phyloP scores from a whole-genome alignment of 2,113 vertebrate species.

The Charadrius vociferus region DNA sequence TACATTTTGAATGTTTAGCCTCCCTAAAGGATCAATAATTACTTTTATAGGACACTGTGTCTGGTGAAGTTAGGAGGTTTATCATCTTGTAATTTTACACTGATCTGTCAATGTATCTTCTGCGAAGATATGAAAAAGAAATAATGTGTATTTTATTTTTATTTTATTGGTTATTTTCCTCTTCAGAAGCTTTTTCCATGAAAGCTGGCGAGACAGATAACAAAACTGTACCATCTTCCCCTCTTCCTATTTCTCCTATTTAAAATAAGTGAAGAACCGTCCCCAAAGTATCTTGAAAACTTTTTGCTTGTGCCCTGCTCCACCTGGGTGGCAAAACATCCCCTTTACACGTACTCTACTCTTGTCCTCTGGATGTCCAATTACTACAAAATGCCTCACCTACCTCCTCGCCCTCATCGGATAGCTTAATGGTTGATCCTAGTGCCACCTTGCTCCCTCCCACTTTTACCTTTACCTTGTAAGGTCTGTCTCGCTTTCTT shows the following conservation, averaged over 20 bases:
- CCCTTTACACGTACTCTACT: fast-evolving
- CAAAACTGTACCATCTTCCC: neutral
- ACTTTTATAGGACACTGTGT: neutral
- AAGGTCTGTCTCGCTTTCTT: neutral
- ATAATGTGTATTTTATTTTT: neutral
- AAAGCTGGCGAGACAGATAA: neutral
- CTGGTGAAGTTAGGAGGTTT: neutral
- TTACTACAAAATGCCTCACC: fast-evolving
- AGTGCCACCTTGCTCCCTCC: neutral
- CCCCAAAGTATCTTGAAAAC: neutral
- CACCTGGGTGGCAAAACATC: neutral
- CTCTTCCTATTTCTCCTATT: neutral
- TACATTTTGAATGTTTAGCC: neutral
- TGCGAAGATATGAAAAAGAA: neutral
- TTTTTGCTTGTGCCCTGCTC: neutral
- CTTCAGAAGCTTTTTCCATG: neutral
- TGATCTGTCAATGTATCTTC: neutral
- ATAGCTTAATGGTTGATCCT: neutral
- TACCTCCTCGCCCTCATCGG: no score
- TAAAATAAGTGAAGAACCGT: neutral
- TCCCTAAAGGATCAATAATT: neutral
- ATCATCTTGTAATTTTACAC: neutral
- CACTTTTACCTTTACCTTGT: neutral
- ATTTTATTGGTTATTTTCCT: neutral
- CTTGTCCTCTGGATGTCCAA: neutral